phyloP scores from a whole-genome alignment of 2,888 invertebrate genomes.

The Agriopis leucophaearia region DNA sequence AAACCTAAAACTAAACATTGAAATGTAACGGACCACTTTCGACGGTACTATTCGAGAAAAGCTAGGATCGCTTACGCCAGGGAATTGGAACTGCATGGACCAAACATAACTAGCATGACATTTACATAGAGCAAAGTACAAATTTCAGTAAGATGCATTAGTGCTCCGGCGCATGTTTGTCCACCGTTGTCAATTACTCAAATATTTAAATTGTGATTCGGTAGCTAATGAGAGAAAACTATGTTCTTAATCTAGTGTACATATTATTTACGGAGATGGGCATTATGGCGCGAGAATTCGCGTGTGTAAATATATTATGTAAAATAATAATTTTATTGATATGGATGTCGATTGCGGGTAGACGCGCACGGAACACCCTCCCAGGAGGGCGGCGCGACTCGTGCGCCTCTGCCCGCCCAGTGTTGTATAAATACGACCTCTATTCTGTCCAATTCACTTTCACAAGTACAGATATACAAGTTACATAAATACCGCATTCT shows the following conservation, averaged over 20 bases:
- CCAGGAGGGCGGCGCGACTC: slow-evolving; percentile 15
- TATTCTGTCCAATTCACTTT: slow-evolving; percentile 83
- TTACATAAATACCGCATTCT: slow-evolving; percentile 76
- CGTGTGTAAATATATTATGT: slow-evolving; percentile 84
- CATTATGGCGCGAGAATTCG: slow-evolving; percentile 80
- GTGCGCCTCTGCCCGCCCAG: slow-evolving; percentile 45
- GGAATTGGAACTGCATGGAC: slow-evolving; percentile 79
- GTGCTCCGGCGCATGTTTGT: slow-evolving; percentile 84
- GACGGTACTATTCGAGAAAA: slow-evolving; percentile 31
- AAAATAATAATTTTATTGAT: slow-evolving; percentile 79
- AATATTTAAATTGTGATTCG: slow-evolving; percentile 86
- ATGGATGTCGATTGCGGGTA: slow-evolving; percentile 67
- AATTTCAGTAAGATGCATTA: slow-evolving; percentile 83
- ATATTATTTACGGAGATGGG: slow-evolving; percentile 82
- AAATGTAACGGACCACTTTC: slow-evolving; percentile 18
- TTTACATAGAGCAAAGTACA: slow-evolving; percentile 83
- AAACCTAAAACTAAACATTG: neutral
- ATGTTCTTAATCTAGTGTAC: slow-evolving; percentile 85
- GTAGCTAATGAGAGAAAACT: slow-evolving; percentile 86
- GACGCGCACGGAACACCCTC: slow-evolving; percentile 49
- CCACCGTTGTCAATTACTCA: slow-evolving; percentile 86
- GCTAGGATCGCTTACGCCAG: slow-evolving; percentile 52
- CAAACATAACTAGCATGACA: slow-evolving; percentile 82
- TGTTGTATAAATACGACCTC: slow-evolving; percentile 70
- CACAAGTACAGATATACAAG: slow-evolving; percentile 77